Percentiles rank a stretch among this genome's conserved stretches.
Conservation (phyloP, 2,888 invertebrate genomes). For the Octodonta nipae region DNA sequence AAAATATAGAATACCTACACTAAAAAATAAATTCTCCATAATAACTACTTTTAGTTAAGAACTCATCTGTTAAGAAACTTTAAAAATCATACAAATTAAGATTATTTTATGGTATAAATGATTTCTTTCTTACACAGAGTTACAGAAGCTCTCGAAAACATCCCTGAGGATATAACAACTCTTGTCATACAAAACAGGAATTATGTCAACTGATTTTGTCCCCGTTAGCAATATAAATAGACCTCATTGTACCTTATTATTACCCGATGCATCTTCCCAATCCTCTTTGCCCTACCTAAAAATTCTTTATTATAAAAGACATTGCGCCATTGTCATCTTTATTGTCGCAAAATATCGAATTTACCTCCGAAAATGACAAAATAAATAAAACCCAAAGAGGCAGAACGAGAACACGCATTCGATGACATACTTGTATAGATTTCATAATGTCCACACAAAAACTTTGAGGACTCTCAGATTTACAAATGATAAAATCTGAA, state of each 20-base stretch:
- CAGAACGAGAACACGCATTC: slow-evolving; percentile 16
- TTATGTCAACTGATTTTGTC: too few species aligned
- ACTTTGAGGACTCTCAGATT: background rate
- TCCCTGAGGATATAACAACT: too few species aligned
- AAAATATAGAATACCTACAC: too few species aligned
- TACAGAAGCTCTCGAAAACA: too few species aligned
- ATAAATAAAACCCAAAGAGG: slow-evolving; percentile 22
- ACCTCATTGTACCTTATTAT: background rate
- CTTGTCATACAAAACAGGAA: too few species aligned
- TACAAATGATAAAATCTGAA: slow-evolving; percentile 3
- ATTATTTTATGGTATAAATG: too few species aligned
- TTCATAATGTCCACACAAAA: background rate
- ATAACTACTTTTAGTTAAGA: too few species aligned
- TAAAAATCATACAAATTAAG: too few species aligned
- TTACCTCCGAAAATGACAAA: slow-evolving; percentile 20
- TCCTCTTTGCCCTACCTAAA: background rate
- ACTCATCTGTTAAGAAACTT: too few species aligned
- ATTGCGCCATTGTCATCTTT: slow-evolving; percentile 24
- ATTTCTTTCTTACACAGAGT: too few species aligned
- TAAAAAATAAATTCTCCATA: too few species aligned
- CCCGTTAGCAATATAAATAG: too few species aligned
- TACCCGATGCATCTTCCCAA: background rate
- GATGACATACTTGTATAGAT: slow-evolving; percentile 3
- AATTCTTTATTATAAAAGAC: slow-evolving; percentile 5
- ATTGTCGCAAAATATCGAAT: slow-evolving; percentile 29